Evolutionary conservation across 2,797 vertebrate species (phyloP).

Genomic region (Scyliorhinus canicula): DNA sequence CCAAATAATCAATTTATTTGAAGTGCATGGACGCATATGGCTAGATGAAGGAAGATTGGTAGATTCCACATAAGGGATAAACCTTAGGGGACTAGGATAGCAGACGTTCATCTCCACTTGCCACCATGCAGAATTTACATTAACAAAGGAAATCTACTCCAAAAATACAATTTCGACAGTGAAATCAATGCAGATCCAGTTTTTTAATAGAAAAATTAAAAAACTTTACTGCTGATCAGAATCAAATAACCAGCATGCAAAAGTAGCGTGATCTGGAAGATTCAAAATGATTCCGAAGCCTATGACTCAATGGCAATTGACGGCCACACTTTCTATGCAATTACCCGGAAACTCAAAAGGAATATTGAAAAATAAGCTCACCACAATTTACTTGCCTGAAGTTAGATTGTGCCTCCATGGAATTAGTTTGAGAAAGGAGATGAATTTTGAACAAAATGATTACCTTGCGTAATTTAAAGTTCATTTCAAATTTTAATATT

Average conservation of each 20-base stretch:
- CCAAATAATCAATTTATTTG: constrained; percentile 39
- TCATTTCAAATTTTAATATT: background rate
- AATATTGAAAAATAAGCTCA: background rate
- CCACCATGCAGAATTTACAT: constrained; percentile 23
- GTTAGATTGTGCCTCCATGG: background rate
- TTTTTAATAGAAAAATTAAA: background rate
- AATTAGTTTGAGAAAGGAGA: background rate
- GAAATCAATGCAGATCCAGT: background rate
- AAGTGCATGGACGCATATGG: constrained; percentile 35
- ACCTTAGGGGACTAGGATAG: background rate
- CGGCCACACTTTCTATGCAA: background rate
- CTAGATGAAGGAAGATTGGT: constrained; percentile 29
- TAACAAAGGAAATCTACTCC: background rate
- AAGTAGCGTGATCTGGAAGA: background rate
- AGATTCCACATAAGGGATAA: constrained; percentile 22
- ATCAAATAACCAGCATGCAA: background rate
- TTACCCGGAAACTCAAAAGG: background rate
- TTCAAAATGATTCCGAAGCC: background rate
- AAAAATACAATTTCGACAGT: background rate
- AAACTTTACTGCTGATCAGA: background rate
- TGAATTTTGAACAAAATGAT: background rate
- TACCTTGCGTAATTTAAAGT: background rate
- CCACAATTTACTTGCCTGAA: background rate
- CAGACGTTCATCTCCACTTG: constrained; percentile 30
- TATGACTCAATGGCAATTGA: background rate